Conservation (phyloP, 2,888 invertebrate genomes). For the Psylliodes chrysocephalus region DNA sequence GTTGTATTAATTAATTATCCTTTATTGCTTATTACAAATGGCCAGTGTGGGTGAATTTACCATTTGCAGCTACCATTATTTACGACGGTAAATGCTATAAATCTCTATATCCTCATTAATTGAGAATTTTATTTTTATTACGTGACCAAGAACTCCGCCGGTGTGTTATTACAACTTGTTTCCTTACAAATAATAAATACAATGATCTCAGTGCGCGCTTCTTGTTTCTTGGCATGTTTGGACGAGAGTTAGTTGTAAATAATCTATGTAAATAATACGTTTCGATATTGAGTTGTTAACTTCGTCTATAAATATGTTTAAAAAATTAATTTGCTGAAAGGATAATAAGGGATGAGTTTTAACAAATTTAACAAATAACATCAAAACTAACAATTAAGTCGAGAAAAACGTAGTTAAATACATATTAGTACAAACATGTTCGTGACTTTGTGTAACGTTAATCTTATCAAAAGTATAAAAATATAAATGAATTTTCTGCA, state of each 20-base stretch:
- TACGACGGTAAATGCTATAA: constrained; percentile 53
- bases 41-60: constrained; percentile 57
- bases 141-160: constrained; percentile 42
- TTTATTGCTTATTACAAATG: constrained; percentile 56
- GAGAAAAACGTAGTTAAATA: too few species aligned
- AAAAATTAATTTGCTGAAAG: too few species aligned
- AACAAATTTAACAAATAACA: too few species aligned
- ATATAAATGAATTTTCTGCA: too few species aligned
- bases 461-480: too few species aligned
- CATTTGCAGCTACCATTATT: constrained; percentile 59
- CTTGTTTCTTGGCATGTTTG: constrained; percentile 23
- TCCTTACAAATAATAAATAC: constrained; percentile 42
- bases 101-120: constrained; percentile 53
- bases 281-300: background rate
- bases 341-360: too few species aligned
- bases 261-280: too few species aligned
- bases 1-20: constrained; percentile 57
- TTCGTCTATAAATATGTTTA: too few species aligned
- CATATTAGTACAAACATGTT: too few species aligned
- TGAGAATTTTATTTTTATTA: constrained; percentile 51
- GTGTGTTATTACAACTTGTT: constrained; percentile 49
- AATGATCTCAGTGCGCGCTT: constrained; percentile 26
- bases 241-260: background rate
- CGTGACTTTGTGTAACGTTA: too few species aligned
- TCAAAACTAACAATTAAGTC: too few species aligned